Evolutionary conservation across 2,888 invertebrate species (phyloP).

Genomic region (Spodoptera littoralis): DNA sequence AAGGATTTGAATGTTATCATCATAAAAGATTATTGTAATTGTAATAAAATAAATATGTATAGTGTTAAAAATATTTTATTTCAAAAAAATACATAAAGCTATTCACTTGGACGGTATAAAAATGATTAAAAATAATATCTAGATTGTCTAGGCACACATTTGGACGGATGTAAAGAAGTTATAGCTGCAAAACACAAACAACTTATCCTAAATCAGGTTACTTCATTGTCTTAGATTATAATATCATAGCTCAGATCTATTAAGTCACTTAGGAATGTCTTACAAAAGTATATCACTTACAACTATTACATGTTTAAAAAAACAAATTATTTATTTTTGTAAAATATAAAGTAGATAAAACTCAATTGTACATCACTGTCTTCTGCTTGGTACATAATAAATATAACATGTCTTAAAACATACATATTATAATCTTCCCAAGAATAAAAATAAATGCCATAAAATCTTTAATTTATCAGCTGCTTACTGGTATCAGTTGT

Average conservation of each 20-base stretch:
- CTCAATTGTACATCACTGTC: too few relatives aligned
- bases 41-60: conserved; percentile 43
- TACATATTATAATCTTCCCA: too few relatives aligned
- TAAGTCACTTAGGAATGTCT: conserved; percentile 16
- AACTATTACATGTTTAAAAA: neutral
- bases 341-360: too few relatives aligned
- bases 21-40: conserved; percentile 61
- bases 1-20: conserved; percentile 77
- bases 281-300: conserved; percentile 13
- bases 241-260: conserved; percentile 36
- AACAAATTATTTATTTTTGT: too few relatives aligned
- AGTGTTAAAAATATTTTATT: conserved; percentile 33
- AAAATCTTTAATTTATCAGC: too few relatives aligned
- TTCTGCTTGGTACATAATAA: too few relatives aligned
- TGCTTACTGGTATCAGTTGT: too few relatives aligned
- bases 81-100: conserved; percentile 19
- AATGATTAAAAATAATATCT: conserved; percentile 19
- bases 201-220: conserved; percentile 16
- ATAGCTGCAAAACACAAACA: conserved; percentile 23
- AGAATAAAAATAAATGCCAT: too few relatives aligned
- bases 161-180: conserved; percentile 38
- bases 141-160: conserved; percentile 25
- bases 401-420: too few relatives aligned
- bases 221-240: conserved; percentile 18
- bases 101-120: conserved; percentile 30